Base-by-base conservation (phyloP, 2,888 invertebrate species). In the Serrognathus titanus region DNA sequence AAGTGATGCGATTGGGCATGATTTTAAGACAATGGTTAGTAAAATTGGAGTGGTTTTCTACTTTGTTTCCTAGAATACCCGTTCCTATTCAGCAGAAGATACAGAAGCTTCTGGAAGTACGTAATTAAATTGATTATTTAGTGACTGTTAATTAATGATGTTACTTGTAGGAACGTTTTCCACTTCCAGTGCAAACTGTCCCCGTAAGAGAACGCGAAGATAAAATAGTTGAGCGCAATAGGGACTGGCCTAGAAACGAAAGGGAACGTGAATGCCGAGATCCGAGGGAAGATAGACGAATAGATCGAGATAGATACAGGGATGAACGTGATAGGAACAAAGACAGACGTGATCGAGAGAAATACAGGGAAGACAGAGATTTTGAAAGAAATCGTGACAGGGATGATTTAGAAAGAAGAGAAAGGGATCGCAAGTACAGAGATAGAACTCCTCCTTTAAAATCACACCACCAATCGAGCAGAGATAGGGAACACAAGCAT, bases 41-140 rank as follows among this genome's bases (percentile, higher is more conserved):
- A 57, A 97, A 98, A 75, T 81, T 99, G 56, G 99, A 99, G 75
- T 99, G 99, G 98, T 99, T 97, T 80, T 94, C 94, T 41, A 99
- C 99, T 0, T 82, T 99, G 12, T 99, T 99, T 75, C 99, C 99
- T 0, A 84, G 99, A 65, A 98, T 99, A 76, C 99, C 99, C 0
- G 98, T 99, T 58, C 97, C 98, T 20, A 97, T 98, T 69, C 90
- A 93, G 79, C 96, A 96, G 76, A 90, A 89, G 75, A 87, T 96
- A 63, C 94, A 95, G 81, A 87, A 72, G 78, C 84, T 70, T 83
- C 83, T 79, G 81, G 86, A 63, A 80, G 84, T 67, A 79, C 78
- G 60, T 77, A 13, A n/a, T 5, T 31, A 31, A 31, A 31, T 31
- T 3, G 6, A 3, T 31, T 31, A 31, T 1, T 31, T 31, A 6